A percentile compares a stretch with the other conserved stretches of the same genome.
These are phyloP conservation scores for Uropsilus gracilis DNA, from an alignment of 2,113 vertebrate genomes.

Conservation along the genomic window DNA sequence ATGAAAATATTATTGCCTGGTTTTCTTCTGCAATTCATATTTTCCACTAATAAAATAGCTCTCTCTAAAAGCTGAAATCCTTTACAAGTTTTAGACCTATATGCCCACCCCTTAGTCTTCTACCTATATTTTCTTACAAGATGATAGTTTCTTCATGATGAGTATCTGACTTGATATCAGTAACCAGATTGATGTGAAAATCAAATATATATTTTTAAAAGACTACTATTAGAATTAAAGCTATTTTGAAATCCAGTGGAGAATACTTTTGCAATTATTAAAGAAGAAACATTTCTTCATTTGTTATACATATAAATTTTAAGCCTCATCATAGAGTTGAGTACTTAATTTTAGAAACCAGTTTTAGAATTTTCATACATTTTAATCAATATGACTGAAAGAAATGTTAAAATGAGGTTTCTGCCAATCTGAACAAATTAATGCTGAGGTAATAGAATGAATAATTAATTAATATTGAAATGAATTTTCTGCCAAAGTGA, in stretches of 20 bases:
- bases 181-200: not conserved
- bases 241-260: not conserved
- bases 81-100: not conserved
- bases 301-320: constrained; percentile 9
- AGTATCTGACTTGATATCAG: not conserved
- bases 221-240: not conserved
- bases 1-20: not conserved
- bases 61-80: not conserved
- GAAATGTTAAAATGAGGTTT: constrained; percentile 35
- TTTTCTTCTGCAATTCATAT: not conserved
- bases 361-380: not conserved
- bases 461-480: constrained; percentile 50
- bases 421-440: constrained; percentile 17
- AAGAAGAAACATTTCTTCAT: not conserved
- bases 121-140: not conserved
- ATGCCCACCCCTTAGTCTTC: not conserved
- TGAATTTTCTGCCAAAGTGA: constrained; percentile 37
- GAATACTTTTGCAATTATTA: not conserved
- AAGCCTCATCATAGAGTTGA: not conserved
- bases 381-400: constrained; percentile 43
- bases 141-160: not conserved
- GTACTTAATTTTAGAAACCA: not conserved
- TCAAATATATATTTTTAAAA: not conserved
- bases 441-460: constrained; percentile 23
- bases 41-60: not conserved